Conservation (phyloP, 2,888 invertebrate genomes). For the Allophyes oxyacanthae region DNA sequence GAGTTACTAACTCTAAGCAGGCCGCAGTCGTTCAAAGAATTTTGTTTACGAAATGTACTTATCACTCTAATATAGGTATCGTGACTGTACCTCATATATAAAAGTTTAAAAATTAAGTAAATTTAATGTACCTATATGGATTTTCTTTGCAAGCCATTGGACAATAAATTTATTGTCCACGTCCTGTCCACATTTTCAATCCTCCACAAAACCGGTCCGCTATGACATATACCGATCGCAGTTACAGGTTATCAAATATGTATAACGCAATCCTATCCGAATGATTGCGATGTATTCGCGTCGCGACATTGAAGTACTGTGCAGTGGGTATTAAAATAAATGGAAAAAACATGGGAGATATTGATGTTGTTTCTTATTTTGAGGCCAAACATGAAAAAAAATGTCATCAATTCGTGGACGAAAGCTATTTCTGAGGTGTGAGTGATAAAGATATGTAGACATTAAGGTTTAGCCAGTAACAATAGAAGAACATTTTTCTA, state of each 20-base stretch:
- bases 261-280: conserved; percentile 65
- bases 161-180: conserved; percentile 2
- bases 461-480: no score
- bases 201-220: conserved; percentile 27
- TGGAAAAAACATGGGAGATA: conserved; percentile 26
- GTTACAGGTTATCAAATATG: conserved; percentile 62
- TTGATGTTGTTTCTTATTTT: neutral
- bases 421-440: no score
- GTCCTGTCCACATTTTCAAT: conserved; percentile 21
- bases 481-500: no score
- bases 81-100: no score
- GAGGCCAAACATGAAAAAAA: no score
- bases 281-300: conserved; percentile 57
- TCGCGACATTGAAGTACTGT: conserved; percentile 59
- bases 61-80: no score
- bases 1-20: no score
- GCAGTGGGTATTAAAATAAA: conserved; percentile 50
- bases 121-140: neutral
- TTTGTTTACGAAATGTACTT: no score
- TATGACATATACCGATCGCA: conserved; percentile 22
- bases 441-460: no score
- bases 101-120: no score
- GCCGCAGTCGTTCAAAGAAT: no score
- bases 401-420: no score
- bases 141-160: neutral